Conservation (phyloP, 1,140 invertebrate species). For the Bombus turneri region DNA sequence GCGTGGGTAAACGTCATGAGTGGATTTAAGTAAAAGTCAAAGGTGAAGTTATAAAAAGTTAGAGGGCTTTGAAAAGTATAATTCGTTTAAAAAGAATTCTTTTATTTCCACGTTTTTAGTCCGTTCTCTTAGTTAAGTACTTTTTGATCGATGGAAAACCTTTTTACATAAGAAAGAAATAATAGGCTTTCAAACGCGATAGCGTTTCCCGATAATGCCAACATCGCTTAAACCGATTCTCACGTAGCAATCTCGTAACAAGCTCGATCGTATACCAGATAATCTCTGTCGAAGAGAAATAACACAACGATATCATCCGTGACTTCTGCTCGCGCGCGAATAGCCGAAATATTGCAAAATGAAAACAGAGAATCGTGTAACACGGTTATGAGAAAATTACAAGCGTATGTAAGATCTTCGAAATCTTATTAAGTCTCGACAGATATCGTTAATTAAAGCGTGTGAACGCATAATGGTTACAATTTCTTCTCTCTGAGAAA, state of each 20-base stretch:
- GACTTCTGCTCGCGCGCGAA: not conserved
- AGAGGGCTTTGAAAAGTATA: not conserved
- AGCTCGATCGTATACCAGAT: not conserved
- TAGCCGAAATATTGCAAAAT: not conserved
- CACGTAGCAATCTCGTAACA: not conserved
- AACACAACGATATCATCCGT: not conserved
- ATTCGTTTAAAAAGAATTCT: not conserved
- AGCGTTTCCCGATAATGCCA: too few species aligned
- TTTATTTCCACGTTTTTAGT: not conserved
- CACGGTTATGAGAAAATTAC: slow-evolving; percentile 1
- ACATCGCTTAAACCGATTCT: not conserved
- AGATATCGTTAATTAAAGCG: slow-evolving; percentile 29
- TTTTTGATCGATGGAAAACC: not conserved
- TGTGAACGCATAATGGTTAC: slow-evolving; percentile 2
- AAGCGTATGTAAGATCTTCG: slow-evolving; percentile 10
- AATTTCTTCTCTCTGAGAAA: slow-evolving; percentile 22
- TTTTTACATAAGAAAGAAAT: not conserved
- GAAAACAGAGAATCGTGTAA: not conserved
- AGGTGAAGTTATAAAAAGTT: not conserved
- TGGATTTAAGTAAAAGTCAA: not conserved
- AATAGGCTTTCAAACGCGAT: not conserved
- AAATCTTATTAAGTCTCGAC: not conserved
- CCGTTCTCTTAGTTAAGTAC: not conserved
- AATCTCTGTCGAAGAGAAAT: not conserved
- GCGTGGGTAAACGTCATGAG: not conserved